Percentiles rank a stretch among this genome's conserved stretches.
Conservation (phyloP, 2,113 vertebrate species). For the Sinocyclocheilus anshuiensis region DNA sequence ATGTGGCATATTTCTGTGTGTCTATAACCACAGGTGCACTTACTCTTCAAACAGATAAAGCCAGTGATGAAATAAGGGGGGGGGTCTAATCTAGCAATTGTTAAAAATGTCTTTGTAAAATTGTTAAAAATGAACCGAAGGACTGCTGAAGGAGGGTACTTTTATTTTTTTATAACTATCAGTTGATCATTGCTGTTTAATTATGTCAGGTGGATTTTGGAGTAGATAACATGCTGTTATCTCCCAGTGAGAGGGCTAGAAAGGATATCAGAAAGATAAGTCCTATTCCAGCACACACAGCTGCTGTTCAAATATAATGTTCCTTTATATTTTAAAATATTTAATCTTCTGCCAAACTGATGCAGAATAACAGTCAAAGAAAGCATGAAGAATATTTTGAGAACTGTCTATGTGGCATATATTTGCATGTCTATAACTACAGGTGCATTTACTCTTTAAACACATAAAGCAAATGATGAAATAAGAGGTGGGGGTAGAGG, state of each 20-base stretch:
- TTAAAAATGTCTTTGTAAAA: background rate
- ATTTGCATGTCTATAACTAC: background rate
- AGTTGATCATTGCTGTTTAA: conserved; percentile 83
- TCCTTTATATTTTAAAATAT: conserved; percentile 53
- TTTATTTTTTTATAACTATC: conserved; percentile 76
- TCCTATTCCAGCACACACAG: conserved; percentile 74
- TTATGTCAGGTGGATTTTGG: conserved; percentile 78
- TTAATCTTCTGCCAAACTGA: background rate
- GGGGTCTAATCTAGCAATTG: background rate
- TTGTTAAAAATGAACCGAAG: conserved; percentile 67
- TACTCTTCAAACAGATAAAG: conserved; percentile 37
- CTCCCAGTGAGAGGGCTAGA: conserved; percentile 75
- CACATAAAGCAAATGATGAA: conserved; percentile 42
- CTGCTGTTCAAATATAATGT: conserved; percentile 75
- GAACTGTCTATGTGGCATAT: background rate
- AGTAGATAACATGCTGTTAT: conserved; percentile 82
- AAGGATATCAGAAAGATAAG: conserved; percentile 81
- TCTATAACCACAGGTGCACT: conserved; percentile 8
- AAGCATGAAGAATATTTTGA: background rate
- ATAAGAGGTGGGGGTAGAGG: conserved; percentile 19
- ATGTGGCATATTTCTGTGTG: background rate
- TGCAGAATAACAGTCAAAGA: background rate
- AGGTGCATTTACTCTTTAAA: conserved; percentile 10
- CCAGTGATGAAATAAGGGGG: conserved; percentile 41
- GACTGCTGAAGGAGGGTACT: conserved; percentile 69